These are phyloP conservation scores for Antheraea mylitta DNA, from an alignment of 1,140 invertebrate species.

Conservation along the genomic window DNA sequence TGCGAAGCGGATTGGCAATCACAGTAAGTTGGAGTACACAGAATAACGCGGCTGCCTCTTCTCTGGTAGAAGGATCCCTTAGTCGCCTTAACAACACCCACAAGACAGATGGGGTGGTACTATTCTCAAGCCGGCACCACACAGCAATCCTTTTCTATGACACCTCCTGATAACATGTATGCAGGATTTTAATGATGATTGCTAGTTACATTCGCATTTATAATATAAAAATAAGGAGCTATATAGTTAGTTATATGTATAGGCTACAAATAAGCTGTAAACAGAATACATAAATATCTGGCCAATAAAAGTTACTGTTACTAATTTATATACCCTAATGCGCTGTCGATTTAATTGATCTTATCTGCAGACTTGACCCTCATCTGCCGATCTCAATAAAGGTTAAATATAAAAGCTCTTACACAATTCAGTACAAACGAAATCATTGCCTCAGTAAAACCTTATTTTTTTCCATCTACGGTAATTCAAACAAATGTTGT, in stretches of 20 bases:
- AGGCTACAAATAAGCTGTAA: background rate
- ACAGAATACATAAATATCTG: background rate
- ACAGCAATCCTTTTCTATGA: too few species aligned
- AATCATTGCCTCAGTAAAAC: background rate
- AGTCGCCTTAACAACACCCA: too few species aligned
- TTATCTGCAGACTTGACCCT: background rate
- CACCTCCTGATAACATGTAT: too few species aligned
- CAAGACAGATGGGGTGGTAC: too few species aligned
- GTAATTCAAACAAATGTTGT: background rate
- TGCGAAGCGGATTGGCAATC: too few species aligned
- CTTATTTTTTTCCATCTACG: background rate
- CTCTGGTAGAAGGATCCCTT: too few species aligned
- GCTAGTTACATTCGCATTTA: too few species aligned
- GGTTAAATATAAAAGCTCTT: background rate
- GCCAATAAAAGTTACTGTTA: background rate
- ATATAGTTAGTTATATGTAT: background rate
- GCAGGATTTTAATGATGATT: too few species aligned
- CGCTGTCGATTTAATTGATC: background rate
- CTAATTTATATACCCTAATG: conserved; percentile 10
- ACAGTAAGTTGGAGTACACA: too few species aligned
- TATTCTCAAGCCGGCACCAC: too few species aligned
- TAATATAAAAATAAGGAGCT: too few species aligned
- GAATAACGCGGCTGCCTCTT: too few species aligned
- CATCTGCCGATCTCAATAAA: conserved; percentile 5
- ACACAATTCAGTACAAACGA: background rate